Evolutionary conservation across 2,888 invertebrate genomes (phyloP).

Genomic region (Allacma fusca): DNA sequence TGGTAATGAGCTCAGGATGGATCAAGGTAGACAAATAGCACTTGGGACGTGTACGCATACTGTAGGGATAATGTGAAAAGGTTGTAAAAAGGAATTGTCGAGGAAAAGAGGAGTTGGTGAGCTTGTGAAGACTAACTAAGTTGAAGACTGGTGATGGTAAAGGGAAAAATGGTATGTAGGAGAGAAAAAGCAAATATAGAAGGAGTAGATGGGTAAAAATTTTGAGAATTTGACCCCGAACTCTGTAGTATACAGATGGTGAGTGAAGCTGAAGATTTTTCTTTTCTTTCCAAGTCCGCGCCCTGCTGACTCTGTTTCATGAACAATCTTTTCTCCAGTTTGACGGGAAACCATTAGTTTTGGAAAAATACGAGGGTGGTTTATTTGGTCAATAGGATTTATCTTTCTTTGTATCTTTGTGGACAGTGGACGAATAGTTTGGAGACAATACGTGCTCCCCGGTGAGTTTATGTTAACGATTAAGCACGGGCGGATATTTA

Average conservation of each 20-base stretch:
- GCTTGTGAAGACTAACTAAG: neutral
- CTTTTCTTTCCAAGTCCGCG: conserved; percentile 44
- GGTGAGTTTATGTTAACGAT: conserved; percentile 44
- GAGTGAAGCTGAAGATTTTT: conserved; percentile 23
- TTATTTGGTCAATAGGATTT: conserved; percentile 48
- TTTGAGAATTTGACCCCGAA: conserved; percentile 41
- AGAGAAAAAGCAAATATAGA: conserved; percentile 32
- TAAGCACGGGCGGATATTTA: conserved; percentile 46
- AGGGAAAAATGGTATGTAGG: neutral
- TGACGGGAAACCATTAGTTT: conserved; percentile 43
- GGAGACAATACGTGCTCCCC: conserved; percentile 48
- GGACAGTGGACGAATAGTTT: conserved; percentile 43
- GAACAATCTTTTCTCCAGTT: conserved; percentile 39
- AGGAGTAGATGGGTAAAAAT: conserved; percentile 20
- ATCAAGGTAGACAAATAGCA: conserved; percentile 1
- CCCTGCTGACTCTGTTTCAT: conserved; percentile 43
- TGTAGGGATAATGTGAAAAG: neutral
- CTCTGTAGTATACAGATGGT: conserved; percentile 27
- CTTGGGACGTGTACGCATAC: neutral
- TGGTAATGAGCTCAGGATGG: neutral
- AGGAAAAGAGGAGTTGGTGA: neutral
- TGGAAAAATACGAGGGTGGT: conserved; percentile 46
- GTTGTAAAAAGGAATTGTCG: conserved; percentile 21
- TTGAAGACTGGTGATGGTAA: too few relatives aligned
- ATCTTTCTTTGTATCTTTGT: conserved; percentile 46